Percentiles rank a stretch among this genome's conserved stretches.
These are phyloP conservation scores for Nerophis ophidion DNA, from an alignment of 2,113 vertebrate species.

Conservation along the genomic window DNA sequence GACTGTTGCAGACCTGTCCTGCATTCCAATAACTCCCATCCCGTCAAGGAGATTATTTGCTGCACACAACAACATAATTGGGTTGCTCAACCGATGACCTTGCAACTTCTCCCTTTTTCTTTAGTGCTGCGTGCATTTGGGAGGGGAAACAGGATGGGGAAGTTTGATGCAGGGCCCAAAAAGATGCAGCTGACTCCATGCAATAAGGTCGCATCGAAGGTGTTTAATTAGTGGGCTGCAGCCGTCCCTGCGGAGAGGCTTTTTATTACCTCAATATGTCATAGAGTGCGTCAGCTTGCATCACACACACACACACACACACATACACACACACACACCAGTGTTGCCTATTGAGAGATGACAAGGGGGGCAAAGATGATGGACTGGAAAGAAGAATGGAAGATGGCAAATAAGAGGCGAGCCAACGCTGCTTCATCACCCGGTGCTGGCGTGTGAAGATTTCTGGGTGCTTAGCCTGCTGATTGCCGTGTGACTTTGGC, in stretches of 20 bases:
- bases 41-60: constrained; percentile 45
- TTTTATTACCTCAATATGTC: constrained; percentile 78
- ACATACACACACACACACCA: constrained; percentile 1
- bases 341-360: constrained; percentile 8
- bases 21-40: constrained; percentile 35
- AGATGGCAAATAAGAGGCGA: constrained; percentile 5
- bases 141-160: constrained; percentile 45
- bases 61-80: constrained; percentile 41
- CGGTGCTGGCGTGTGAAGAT: constrained; percentile 30
- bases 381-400: constrained; percentile 21
- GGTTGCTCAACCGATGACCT: constrained; percentile 61
- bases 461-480: constrained; percentile 49
- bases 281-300: constrained; percentile 55
- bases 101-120: constrained; percentile 30
- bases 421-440: constrained; percentile 26
- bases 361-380: background rate
- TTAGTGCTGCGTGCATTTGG: constrained; percentile 37
- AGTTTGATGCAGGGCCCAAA: constrained; percentile 52
- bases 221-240: constrained; percentile 76
- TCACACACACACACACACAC: constrained; percentile 7
- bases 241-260: constrained; percentile 61
- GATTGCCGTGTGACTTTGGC: constrained; percentile 56
- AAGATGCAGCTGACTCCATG: constrained; percentile 54
- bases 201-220: constrained; percentile 70
- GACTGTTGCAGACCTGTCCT: constrained; percentile 10